phyloP scores from a whole-genome alignment of 2,888 invertebrate species.

The Serripes groenlandicus region DNA sequence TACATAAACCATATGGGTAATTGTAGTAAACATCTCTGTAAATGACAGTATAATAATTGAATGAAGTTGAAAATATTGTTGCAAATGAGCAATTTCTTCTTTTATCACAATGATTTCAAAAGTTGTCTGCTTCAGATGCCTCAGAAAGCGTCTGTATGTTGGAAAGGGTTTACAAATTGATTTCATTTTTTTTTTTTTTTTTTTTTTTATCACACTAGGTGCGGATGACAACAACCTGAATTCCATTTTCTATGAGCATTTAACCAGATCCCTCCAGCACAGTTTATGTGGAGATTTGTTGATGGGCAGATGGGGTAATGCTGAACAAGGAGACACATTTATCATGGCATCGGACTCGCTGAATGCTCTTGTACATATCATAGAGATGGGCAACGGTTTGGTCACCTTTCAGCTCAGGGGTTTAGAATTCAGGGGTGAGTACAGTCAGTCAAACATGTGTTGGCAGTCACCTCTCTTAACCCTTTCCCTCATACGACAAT shows the following conservation, averaged over 20 bases:
- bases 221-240: conserved; percentile 99
- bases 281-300: conserved; percentile 91
- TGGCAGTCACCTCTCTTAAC: not conserved
- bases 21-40: no score
- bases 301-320: conserved; percentile 95
- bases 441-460: not conserved
- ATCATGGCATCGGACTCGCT: conserved; percentile 99
- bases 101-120: no score
- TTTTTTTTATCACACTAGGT: conserved; percentile 79
- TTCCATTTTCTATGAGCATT: conserved; percentile 99
- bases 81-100: no score
- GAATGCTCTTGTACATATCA: conserved; percentile 98
- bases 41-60: no score
- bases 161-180: not conserved
- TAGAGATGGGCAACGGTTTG: conserved; percentile 98
- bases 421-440: conserved; percentile 94
- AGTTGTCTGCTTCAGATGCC: not conserved
- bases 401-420: conserved; percentile 99
- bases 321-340: conserved; percentile 99
- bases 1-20: no score
- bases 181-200: not conserved
- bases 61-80: no score
- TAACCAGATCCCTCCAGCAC: conserved; percentile 98
- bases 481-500: not conserved
- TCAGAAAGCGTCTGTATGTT: not conserved